Percentiles rank a stretch among this genome's conserved stretches.
phyloP scores from a whole-genome alignment of 2,888 invertebrate genomes.

The Torymus aiolomorphi region DNA sequence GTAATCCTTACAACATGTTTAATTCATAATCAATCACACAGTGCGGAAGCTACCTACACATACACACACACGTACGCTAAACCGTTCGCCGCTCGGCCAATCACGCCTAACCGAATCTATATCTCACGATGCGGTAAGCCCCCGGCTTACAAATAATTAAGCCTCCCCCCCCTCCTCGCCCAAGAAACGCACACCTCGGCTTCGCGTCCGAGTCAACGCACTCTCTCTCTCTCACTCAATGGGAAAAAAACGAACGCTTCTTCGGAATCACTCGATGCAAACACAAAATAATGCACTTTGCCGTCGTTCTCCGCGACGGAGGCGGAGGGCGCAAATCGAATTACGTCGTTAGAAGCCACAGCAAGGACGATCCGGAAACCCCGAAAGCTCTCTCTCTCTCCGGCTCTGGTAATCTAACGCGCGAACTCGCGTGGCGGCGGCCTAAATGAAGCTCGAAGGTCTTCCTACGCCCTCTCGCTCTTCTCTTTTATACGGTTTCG shows the following conservation, averaged over 20 bases:
- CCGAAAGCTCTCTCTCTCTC: slow-evolving; percentile 61
- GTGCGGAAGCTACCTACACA: too few relatives aligned
- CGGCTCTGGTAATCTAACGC: slow-evolving; percentile 46
- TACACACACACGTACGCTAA: too few relatives aligned
- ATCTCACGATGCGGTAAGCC: too few relatives aligned
- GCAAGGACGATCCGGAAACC: slow-evolving; percentile 66
- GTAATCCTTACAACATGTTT: too few relatives aligned
- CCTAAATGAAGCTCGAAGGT: slow-evolving; percentile 46
- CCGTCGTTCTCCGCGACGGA: not conserved
- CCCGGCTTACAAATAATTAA: not conserved
- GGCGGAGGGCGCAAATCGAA: slow-evolving; percentile 66
- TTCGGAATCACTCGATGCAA: not conserved
- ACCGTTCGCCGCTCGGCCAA: too few relatives aligned
- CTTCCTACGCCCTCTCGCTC: slow-evolving; percentile 31
- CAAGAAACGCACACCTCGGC: too few relatives aligned
- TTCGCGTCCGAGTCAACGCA: too few relatives aligned
- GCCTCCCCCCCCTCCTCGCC: not conserved
- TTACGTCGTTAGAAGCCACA: slow-evolving; percentile 74
- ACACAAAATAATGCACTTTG: slow-evolving; percentile 44
- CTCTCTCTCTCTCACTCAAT: too few relatives aligned
- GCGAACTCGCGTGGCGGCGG: not conserved
- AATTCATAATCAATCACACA: too few relatives aligned
- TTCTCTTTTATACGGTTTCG: slow-evolving; percentile 37
- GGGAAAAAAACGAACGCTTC: too few relatives aligned
- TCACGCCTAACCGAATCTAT: too few relatives aligned